These are phyloP conservation scores for Choloepus didactylus DNA, from an alignment of 2,797 vertebrate species.

Conservation along the genomic window DNA sequence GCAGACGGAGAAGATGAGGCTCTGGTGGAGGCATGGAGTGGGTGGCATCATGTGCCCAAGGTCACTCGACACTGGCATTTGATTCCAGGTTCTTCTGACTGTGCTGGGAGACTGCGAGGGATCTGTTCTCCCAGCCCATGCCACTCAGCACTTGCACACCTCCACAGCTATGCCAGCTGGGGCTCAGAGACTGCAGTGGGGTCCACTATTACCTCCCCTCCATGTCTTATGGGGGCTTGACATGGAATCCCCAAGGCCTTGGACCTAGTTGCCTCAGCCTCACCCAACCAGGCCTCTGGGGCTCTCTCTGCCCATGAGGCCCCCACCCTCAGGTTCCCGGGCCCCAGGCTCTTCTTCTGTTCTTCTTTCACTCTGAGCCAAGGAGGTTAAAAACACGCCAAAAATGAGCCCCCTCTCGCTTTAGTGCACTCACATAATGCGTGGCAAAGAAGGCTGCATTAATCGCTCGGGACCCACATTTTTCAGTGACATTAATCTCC, in stretches of 20 bases:
- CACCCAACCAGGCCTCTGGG: constrained; percentile 30
- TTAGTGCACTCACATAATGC: constrained; percentile 76
- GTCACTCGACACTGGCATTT: accelerated
- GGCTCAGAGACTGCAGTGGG: accelerated
- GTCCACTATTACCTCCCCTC: neutral
- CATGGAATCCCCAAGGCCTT: neutral
- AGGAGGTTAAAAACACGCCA: constrained; percentile 78
- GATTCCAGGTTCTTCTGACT: neutral
- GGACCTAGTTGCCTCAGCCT: neutral
- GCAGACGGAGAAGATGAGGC: neutral
- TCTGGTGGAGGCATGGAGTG: too few species aligned
- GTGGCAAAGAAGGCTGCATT: constrained; percentile 72
- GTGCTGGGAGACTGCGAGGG: neutral
- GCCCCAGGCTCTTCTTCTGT: constrained; percentile 74
- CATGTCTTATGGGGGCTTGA: neutral
- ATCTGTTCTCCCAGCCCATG: accelerated
- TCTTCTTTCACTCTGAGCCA: constrained; percentile 76
- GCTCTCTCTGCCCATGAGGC: neutral
- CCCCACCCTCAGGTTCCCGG: constrained; percentile 30
- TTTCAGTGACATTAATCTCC: constrained; percentile 83
- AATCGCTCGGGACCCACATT: constrained; percentile 75
- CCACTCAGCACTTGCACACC: neutral
- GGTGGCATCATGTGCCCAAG: accelerated
- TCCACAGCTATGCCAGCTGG: neutral
- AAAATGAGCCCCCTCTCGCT: constrained; percentile 78